Percentiles rank a stretch among this genome's conserved stretches.
Evolutionary conservation across 2,797 vertebrate species (phyloP).

Genomic region (Antennarius maculatus): DNA sequence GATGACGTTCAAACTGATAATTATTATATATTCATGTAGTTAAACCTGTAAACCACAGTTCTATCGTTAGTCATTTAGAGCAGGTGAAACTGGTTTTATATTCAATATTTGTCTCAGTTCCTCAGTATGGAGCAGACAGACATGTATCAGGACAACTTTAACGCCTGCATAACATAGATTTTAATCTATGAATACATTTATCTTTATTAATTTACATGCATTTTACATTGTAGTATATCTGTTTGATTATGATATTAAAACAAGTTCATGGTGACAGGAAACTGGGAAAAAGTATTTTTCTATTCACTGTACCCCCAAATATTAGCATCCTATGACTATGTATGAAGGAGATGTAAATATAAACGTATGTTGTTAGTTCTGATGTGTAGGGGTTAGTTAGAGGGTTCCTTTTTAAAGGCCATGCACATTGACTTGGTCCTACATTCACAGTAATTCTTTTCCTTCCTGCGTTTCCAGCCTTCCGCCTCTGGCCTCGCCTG

Average conservation of each 20-base stretch:
- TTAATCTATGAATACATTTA: background rate
- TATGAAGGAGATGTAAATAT: background rate
- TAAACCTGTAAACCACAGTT: background rate
- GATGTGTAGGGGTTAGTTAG: too few relatives aligned
- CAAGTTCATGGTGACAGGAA: background rate
- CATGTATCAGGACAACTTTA: background rate
- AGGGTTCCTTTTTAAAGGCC: too few relatives aligned
- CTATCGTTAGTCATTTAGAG: background rate
- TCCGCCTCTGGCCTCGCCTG: slow-evolving; percentile 63
- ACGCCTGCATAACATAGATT: background rate
- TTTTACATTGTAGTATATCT: background rate
- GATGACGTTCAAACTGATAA: background rate
- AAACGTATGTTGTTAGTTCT: background rate
- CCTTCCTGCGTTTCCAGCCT: slow-evolving; percentile 65
- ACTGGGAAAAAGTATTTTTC: background rate
- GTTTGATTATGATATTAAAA: background rate
- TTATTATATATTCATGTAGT: too few relatives aligned
- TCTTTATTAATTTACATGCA: background rate
- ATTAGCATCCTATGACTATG: background rate
- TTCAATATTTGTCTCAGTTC: background rate
- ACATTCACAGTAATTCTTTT: background rate
- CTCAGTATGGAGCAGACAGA: background rate
- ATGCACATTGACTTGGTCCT: too few relatives aligned
- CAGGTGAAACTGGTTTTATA: too few relatives aligned
- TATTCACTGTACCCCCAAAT: background rate